phyloP scores from a whole-genome alignment of 2,888 invertebrate species.

The Yponomeuta cagnagella region DNA sequence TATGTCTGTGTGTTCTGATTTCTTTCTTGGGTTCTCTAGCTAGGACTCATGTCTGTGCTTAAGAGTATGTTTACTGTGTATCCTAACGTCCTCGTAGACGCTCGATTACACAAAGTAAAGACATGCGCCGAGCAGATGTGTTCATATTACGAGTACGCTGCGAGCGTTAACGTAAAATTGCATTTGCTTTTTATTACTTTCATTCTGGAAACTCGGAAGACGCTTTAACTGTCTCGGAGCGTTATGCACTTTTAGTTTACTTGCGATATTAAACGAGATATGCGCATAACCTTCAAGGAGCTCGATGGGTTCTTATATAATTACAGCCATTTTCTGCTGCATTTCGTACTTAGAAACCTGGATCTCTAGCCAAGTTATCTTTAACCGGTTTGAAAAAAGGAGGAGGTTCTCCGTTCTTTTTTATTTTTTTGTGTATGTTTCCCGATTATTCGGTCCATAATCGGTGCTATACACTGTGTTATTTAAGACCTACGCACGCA shows the following conservation, averaged over 20 bases:
- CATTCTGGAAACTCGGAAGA: not conserved
- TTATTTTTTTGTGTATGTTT: too few relatives aligned
- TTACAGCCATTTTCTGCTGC: not conserved
- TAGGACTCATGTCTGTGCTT: too few relatives aligned
- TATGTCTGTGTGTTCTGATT: too few relatives aligned
- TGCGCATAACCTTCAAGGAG: not conserved
- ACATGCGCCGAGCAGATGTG: not conserved
- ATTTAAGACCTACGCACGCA: too few relatives aligned
- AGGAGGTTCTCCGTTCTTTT: too few relatives aligned
- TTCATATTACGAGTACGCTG: not conserved
- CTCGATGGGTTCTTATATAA: not conserved
- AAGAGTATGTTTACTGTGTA: too few relatives aligned
- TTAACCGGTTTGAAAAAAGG: too few relatives aligned
- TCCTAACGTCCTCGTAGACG: not conserved
- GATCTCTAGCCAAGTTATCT: too few relatives aligned
- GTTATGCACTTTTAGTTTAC: constrained; percentile 1
- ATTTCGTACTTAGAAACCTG: not conserved
- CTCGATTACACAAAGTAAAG: not conserved
- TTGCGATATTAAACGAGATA: not conserved
- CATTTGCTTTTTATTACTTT: constrained; percentile 3
- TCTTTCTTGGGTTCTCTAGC: too few relatives aligned
- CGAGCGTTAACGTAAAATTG: not conserved
- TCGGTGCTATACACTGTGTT: too few relatives aligned
- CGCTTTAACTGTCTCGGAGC: not conserved
- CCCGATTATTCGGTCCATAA: too few relatives aligned